Percentiles rank a stretch among this genome's conserved stretches.
Evolutionary conservation across 2,888 invertebrate species (phyloP).

Genomic region (Leuctra nigra): DNA sequence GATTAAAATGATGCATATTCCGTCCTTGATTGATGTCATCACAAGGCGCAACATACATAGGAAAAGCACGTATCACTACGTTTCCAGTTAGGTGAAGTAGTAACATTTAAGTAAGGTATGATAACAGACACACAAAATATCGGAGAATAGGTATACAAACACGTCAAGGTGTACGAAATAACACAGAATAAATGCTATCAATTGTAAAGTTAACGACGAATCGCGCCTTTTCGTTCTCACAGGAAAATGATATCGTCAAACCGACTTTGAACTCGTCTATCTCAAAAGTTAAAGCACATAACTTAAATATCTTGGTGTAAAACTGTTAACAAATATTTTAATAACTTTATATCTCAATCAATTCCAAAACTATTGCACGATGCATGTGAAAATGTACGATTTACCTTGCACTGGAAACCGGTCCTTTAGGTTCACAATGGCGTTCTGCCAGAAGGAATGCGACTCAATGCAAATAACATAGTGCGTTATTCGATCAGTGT

Average conservation of each 20-base stretch:
- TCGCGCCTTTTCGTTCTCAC: conserved; percentile 58
- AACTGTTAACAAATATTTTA: conserved; percentile 31
- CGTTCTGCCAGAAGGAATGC: conserved; percentile 43
- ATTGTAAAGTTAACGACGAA: conserved; percentile 35
- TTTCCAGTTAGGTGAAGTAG: too few relatives aligned
- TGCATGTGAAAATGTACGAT: conserved; percentile 63
- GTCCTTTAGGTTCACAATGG: conserved; percentile 82
- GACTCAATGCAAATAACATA: not conserved
- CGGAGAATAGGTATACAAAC: too few relatives aligned
- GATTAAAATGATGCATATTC: too few relatives aligned
- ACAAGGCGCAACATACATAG: too few relatives aligned
- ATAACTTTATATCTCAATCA: conserved; percentile 40
- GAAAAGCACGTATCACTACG: too few relatives aligned
- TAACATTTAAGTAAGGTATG: too few relatives aligned
- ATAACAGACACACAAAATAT: too few relatives aligned
- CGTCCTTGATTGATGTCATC: too few relatives aligned
- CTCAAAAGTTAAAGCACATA: conserved; percentile 41
- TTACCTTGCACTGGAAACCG: conserved; percentile 54
- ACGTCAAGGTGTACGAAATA: too few relatives aligned
- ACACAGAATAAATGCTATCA: too few relatives aligned
- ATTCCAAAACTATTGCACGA: conserved; percentile 51
- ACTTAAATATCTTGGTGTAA: conserved; percentile 41
- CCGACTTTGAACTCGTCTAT: conserved; percentile 49
- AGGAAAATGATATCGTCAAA: conserved; percentile 60
- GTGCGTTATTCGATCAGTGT: not conserved